phyloP scores from a whole-genome alignment of 1,140 invertebrate genomes.

The Augochlora pura region DNA sequence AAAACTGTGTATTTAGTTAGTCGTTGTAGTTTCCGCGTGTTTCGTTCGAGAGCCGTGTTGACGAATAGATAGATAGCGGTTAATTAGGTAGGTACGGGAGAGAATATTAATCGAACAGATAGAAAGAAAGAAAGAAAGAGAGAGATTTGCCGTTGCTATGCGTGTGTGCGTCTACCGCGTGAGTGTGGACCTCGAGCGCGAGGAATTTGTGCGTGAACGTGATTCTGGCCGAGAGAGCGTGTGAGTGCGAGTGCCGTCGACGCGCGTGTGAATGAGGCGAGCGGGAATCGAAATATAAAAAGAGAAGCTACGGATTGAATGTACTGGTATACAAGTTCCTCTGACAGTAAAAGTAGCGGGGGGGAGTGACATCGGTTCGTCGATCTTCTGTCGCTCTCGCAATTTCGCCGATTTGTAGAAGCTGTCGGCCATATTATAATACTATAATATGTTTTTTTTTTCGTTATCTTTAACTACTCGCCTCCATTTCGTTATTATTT shows the following conservation, averaged over 20 bases:
- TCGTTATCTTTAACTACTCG: background rate
- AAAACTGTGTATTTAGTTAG: conserved; percentile 26
- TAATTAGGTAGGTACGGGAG: conserved; percentile 35
- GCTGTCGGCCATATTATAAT: conserved; percentile 1
- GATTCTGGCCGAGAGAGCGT: background rate
- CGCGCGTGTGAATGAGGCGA: conserved; percentile 50
- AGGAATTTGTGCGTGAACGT: too few relatives aligned
- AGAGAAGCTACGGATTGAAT: conserved; percentile 66
- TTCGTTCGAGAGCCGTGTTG: conserved; percentile 30
- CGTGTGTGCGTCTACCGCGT: conserved; percentile 24
- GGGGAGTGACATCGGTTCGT: conserved; percentile 62
- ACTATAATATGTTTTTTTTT: background rate
- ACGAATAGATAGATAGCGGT: conserved; percentile 10
- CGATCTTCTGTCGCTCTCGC: conserved; percentile 66
- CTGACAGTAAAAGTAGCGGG: conserved; percentile 74
- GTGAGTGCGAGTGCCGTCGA: background rate
- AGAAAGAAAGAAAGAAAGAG: too few relatives aligned
- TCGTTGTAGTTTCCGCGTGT: conserved; percentile 27
- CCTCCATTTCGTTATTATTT: background rate
- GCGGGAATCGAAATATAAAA: conserved; percentile 45
- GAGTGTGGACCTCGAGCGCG: conserved; percentile 51
- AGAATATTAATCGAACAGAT: background rate
- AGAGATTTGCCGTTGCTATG: background rate
- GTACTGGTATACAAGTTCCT: conserved; percentile 78
- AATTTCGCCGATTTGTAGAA: conserved; percentile 8